Evolutionary conservation across 2,113 vertebrate genomes (phyloP).

Genomic region (Pica pica): DNA sequence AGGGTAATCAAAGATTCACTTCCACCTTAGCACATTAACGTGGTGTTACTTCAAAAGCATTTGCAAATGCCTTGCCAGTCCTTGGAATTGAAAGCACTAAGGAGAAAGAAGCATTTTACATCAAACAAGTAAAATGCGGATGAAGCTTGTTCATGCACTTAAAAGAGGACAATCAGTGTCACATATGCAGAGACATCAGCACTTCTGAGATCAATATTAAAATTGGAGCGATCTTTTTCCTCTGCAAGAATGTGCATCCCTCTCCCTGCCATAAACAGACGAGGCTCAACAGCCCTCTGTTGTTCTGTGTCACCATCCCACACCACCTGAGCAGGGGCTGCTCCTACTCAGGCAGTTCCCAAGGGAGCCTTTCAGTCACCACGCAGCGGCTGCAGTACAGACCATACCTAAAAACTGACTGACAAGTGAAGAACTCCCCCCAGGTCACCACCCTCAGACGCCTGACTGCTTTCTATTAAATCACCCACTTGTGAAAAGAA

Average conservation of each 20-base stretch:
- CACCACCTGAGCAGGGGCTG: not conserved
- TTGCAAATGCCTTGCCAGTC: not conserved
- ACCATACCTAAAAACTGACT: not conserved
- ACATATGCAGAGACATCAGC: not conserved
- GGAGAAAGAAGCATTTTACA: not conserved
- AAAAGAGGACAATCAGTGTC: not conserved
- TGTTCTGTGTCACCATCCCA: not conserved
- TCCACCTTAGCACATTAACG: not conserved
- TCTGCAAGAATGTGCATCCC: not conserved
- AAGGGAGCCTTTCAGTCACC: not conserved
- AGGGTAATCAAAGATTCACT: not conserved
- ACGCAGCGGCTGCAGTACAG: not conserved
- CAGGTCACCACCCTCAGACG: not conserved
- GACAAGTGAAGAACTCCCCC: not conserved
- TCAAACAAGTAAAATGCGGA: not conserved
- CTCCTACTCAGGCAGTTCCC: not conserved
- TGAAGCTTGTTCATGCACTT: not conserved
- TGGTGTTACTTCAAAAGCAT: not conserved
- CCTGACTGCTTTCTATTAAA: not conserved
- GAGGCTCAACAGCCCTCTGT: not conserved
- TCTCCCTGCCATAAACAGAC: not conserved
- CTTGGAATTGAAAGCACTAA: not conserved
- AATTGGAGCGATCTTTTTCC: not conserved
- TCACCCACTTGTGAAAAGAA: not conserved
- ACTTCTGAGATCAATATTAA: not conserved